Evolutionary conservation across 2,888 invertebrate genomes (phyloP).

Genomic region (Dynastes hyllus): DNA sequence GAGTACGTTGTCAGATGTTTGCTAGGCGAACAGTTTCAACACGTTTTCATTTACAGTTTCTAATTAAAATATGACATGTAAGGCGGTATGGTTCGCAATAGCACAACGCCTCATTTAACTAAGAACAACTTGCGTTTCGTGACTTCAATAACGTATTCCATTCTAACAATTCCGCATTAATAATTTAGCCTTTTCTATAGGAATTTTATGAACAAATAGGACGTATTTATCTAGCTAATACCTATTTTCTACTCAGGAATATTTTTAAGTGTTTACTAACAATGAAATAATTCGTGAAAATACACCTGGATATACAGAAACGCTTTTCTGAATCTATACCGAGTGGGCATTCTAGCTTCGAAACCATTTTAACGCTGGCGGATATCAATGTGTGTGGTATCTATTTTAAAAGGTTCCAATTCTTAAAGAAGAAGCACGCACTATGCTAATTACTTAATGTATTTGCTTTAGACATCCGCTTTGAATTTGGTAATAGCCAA

Average conservation of each 20-base stretch:
- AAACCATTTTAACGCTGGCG: neutral
- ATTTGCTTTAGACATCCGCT: slow-evolving; percentile 18
- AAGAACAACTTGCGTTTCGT: neutral
- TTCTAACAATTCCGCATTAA: too few relatives aligned
- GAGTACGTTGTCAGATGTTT: neutral
- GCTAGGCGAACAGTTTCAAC: neutral
- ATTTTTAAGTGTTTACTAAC: too few relatives aligned
- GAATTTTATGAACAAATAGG: neutral
- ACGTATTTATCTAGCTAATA: neutral
- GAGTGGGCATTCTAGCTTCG: neutral
- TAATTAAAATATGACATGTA: slow-evolving; percentile 14
- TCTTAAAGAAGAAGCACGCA: neutral
- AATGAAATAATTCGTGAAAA: too few relatives aligned
- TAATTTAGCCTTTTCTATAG: too few relatives aligned
- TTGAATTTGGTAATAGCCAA: slow-evolving; percentile 13
- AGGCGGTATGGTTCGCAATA: neutral
- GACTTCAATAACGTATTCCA: neutral
- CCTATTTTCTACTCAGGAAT: too few relatives aligned
- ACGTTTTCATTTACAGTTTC: neutral
- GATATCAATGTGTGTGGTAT: slow-evolving; percentile 23
- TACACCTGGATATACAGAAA: too few relatives aligned
- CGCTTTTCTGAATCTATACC: too few relatives aligned
- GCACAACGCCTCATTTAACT: neutral
- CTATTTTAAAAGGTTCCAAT: slow-evolving; percentile 11
- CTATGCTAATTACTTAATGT: slow-evolving; percentile 31